Evolutionary conservation across 2,113 vertebrate species (phyloP).

Genomic region (Notechis scutatus): DNA sequence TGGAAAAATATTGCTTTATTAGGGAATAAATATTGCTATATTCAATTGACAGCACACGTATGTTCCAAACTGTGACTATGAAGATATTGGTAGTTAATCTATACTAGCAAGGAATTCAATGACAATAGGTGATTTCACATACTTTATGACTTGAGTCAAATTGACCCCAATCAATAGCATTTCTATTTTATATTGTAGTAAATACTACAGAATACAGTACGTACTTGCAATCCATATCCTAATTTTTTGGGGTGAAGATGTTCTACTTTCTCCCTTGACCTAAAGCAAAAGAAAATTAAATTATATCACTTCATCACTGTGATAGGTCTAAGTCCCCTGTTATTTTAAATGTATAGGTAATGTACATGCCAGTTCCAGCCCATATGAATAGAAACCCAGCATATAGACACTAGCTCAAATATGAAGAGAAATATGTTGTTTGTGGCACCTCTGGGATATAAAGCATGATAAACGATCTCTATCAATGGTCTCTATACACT

Average conservation of each 20-base stretch:
- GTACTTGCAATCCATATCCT: slow-evolving; percentile 86
- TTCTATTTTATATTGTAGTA: neutral
- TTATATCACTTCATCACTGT: neutral
- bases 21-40: neutral
- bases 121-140: neutral
- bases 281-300: slow-evolving; percentile 46
- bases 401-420: neutral
- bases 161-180: neutral
- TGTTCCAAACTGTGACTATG: neutral
- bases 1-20: neutral
- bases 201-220: neutral
- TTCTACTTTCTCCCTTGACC: slow-evolving; percentile 65
- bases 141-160: neutral
- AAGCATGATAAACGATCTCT: neutral
- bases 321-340: no score
- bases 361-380: neutral
- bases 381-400: neutral
- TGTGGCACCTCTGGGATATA: neutral
- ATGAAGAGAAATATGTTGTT: neutral
- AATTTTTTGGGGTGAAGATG: slow-evolving; percentile 62
- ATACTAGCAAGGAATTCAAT: neutral
- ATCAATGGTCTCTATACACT: neutral
- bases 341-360: neutral
- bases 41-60: neutral
- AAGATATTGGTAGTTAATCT: neutral